Evolutionary conservation across 2,113 vertebrate species (phyloP).

Genomic region (Myotis lucifugus): DNA sequence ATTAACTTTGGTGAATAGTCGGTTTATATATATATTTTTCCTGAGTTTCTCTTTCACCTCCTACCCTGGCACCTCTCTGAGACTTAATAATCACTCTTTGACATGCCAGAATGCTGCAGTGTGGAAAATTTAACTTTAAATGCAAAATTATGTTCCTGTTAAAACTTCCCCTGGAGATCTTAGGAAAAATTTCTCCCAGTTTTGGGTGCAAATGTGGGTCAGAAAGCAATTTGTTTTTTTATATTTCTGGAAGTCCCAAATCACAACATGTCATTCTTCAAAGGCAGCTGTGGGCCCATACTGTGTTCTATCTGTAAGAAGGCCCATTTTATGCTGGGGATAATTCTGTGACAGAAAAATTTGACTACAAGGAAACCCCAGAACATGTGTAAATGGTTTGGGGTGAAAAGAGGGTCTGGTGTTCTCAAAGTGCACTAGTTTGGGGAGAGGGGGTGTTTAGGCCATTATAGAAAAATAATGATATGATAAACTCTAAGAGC

Average conservation of each 20-base stretch:
- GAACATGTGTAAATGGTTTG: conserved; percentile 65
- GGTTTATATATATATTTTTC: conserved; percentile 58
- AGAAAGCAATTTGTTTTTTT: conserved; percentile 69
- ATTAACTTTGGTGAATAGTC: conserved; percentile 66
- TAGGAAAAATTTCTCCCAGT: conserved; percentile 66
- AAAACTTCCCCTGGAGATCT: conserved; percentile 75
- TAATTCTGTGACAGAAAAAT: conserved; percentile 52
- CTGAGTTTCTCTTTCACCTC: conserved; percentile 63
- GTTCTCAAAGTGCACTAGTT: conserved; percentile 33
- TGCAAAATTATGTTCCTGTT: conserved; percentile 72
- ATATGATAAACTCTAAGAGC: conserved; percentile 32
- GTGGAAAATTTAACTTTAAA: conserved; percentile 74
- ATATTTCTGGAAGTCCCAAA: conserved; percentile 75
- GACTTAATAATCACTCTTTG: conserved; percentile 70
- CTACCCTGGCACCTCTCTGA: conserved; percentile 58
- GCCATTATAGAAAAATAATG: conserved; percentile 45
- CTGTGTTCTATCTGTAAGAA: conserved; percentile 71
- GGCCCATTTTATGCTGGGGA: conserved; percentile 41
- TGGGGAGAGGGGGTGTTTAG: neutral
- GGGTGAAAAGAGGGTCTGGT: conserved; percentile 38
- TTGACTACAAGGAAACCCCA: conserved; percentile 44
- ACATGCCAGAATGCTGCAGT: conserved; percentile 60
- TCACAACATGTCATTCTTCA: conserved; percentile 69
- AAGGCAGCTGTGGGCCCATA: conserved; percentile 70
- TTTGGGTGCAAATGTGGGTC: conserved; percentile 68